Evolutionary conservation across 1,140 invertebrate species (phyloP), one percentile per base, ranked within the genome.

Genomic region (Cyphomyrmex costatus): DNA sequence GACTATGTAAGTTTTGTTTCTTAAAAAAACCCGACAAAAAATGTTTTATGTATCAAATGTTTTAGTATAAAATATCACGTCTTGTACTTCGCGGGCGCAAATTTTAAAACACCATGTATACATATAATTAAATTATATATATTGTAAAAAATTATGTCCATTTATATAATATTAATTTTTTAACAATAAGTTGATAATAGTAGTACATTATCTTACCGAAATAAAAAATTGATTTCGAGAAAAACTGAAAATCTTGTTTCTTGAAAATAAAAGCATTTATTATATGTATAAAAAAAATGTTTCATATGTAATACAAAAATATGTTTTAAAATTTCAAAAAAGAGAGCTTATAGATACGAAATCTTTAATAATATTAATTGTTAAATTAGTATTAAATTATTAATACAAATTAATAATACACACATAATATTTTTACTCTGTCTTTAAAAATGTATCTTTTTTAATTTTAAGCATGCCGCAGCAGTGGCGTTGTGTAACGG

Each of bases 401-500:
- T 16, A 51, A 19, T 53, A 53, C 19, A 53, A 53, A 53, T 36
- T 36, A 36, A 6, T 36, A 36, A n/a, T 30, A 27, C 60, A 42
- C 36, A 36, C 6, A 36, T 46, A 12, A 46, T 46, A 46, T 46
- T 46, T 49, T 65, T 78, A n/a, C n/a, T n/a, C n/a, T n/a, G n/a
- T 33, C 24, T 89, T 33, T 60, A 70, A 65, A 65, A 10, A 0
- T 3, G 33, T 65, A 65, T 73, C 71, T 74, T 46, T 49, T 86
- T 83, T 83, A 21, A 51, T 19, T 91, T 88, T 65, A 79, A 90
- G 90, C 27, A 83, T 73, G 24, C 46, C 19, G 63, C 42, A 27
- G 63, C n/a, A 49, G 24, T 60, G 71, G 27, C 61, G 24, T 85
- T 65, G 0, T 91, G 85, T 56, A 66, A 46, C 1, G 68, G 36